Evolutionary conservation across 2,888 invertebrate species (phyloP), one percentile per base, ranked within the genome.

Genomic region (Diachrysia chrysitis): DNA sequence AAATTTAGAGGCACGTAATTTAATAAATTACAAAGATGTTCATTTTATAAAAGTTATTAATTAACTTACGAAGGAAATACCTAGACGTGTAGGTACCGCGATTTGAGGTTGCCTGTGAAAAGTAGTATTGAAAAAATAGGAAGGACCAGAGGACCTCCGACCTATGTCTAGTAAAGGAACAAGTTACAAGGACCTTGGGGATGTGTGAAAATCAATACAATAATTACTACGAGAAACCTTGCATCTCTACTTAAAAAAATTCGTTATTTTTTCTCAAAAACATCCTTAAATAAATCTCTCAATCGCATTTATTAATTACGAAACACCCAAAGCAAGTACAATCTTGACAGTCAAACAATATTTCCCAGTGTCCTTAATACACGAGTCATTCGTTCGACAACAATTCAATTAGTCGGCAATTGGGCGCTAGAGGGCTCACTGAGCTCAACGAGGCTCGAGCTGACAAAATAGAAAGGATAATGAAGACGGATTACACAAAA

Each of bases 401-500:
- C 89, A 85, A 88, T 87, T 86, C 88, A 89, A 89, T 89, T 88
- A 87, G 83, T 74, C 77, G 81, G 76, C 85, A 82, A 85, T 84
- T 82, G 83, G 78, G 78, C 71, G 64, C 73, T 81, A 62, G 71
- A 73, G 80, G 62, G 72, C 72, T 66, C 64, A 68, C 58, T 57
- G 71, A 72, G 74, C 63, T 67, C 69, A 68, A 81, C 76, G 65
- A 79, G 79, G 73, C 87, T 84, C 73, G 65, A 82, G 72, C 82
- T 83, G 86, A 85, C 87, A 81, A 83, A 84, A 84, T 83, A 81
- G 71, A 83, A 81, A 82, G 74, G 71, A 77, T 86, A 89, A 89
- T 88, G 88, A 89, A 89, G 89, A 89, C 79, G 82, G 86, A 89
- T 89, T 86, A 87, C 66, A 72, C 79, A 82, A 83, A 83, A 84